Base-by-base conservation (phyloP, 2,888 invertebrate genomes). In the Xestia c-nigrum region DNA sequence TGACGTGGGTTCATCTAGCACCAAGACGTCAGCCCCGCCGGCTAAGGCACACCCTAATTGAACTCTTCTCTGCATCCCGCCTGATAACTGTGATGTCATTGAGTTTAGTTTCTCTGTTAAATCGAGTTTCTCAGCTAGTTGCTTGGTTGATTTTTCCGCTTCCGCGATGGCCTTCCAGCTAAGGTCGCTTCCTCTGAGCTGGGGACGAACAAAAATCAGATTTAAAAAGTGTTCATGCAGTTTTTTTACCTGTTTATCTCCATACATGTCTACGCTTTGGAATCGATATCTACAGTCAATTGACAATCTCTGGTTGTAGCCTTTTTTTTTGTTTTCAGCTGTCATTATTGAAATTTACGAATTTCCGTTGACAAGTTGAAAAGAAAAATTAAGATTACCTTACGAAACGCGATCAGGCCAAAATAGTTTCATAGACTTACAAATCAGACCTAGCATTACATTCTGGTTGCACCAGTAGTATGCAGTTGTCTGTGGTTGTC, bases 41-140 rank as follows among this genome's bases (percentile, higher is more conserved):
- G 99, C 97, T 67, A 99, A 97, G 1, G 99, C 98, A 93, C 99
- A 98, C 50, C 98, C 99, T 38, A 99, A 97, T 68, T 98, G 98
- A 21, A 99, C 83, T 0, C 98, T 98, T 69, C 99, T 96, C 95
- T 95, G 98, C 98, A 99, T 99, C 5, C 99, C 99, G 19, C 99
- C 99, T 0, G 99, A 99, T 77, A 99, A 95, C 71, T 97, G 97
- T 43, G 93, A 92, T 0, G 98, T 97, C 81, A 97, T 92, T 52
- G 95, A 94, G 86, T 97, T 90, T 3, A 95, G 96, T 92, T 99
- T 99, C 0, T 97, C 97, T 0, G 63, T 65, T 0, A 95, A 64
- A 0, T 88, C 87, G 19, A 94, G 88, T 16, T 86, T 82, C 0
- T 76, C 57, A 3, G 94, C 88, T 0, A 94, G 86, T 0, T 74